phyloP scores from a whole-genome alignment of 2,797 vertebrate genomes.

The Pteronotus mesoamericanus region DNA sequence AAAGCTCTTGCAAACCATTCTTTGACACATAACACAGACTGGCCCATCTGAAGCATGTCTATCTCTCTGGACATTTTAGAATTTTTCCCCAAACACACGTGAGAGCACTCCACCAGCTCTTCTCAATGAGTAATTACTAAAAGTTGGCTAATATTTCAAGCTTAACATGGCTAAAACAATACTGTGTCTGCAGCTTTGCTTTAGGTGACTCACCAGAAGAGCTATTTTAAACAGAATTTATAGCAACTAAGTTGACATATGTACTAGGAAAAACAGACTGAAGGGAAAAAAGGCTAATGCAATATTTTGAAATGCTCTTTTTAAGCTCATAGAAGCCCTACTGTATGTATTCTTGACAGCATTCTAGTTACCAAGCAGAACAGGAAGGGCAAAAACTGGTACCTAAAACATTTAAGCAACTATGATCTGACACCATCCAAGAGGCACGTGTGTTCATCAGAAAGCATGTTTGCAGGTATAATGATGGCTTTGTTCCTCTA shows the following conservation, averaged over 20 bases:
- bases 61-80: slow-evolving; percentile 25
- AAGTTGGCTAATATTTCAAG: slow-evolving; percentile 50
- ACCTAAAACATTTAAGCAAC: slow-evolving; percentile 42
- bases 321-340: slow-evolving; percentile 41
- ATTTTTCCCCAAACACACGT: neutral
- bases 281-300: slow-evolving; percentile 66
- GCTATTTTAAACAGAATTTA: slow-evolving; percentile 72
- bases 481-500: neutral
- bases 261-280: slow-evolving; percentile 63
- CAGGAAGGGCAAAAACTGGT: slow-evolving; percentile 57
- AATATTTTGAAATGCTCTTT: slow-evolving; percentile 66
- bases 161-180: slow-evolving; percentile 61
- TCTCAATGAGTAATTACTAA: slow-evolving; percentile 15
- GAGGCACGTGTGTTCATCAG: neutral
- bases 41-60: neutral
- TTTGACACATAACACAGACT: neutral
- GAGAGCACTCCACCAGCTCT: neutral
- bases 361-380: slow-evolving; percentile 75
- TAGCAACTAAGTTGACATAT: slow-evolving; percentile 62
- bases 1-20: neutral
- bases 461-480: neutral
- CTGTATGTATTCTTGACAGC: slow-evolving; percentile 70
- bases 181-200: slow-evolving; percentile 61
- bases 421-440: neutral
- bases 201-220: slow-evolving; percentile 62